Evolutionary conservation across 2,113 vertebrate species (phyloP), one percentile per base, ranked within the genome.

Genomic region (Ailuropoda melanoleuca): DNA sequence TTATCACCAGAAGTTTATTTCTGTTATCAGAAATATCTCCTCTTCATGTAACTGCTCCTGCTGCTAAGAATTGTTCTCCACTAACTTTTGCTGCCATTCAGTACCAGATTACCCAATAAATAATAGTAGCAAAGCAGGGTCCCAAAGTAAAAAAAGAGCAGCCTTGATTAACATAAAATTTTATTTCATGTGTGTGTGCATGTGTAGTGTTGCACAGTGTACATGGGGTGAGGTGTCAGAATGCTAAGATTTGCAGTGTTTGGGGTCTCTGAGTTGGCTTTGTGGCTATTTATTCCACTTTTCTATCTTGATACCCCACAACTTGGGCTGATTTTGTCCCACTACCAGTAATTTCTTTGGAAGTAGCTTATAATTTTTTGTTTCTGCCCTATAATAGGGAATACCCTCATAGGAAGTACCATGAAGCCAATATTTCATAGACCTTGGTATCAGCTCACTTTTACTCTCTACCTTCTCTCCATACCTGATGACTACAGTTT

Each of bases 341-440:
- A 14, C 46, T 34, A 82, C 15, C 11, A 83, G 2, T 97, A 80
- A 68, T 66, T 60, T 94, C 13, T 39, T 34, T 58, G n/a, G 17
- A 78, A 88, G 37, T 90, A 87, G 55, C n/a, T 96, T 91, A 15
- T 24, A 37, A 23, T 95, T 96, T 81, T 96, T 23, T 92, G 43
- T 43, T 78, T 10, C 55, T 93, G 90, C 39, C 74, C 26, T 72
- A 0, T 80, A 31, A 48, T 6, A 80, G 23, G 18, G 89, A 88
- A 92, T 84, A 62, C 64, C 53, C 46, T 96, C 58, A 75, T 18
- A 53, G 26, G 39, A 64, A 31, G 3, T 85, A 75, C 50, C 37
- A 13, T 78, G 82, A 97, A 88, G 29, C 62, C 50, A 37, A 0
- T 77, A 43, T 97, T 17, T 96, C 39, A 55, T 19, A 96, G 48